Conservation (phyloP, 2,888 invertebrate genomes). For the Hypolimnas misippus region DNA sequence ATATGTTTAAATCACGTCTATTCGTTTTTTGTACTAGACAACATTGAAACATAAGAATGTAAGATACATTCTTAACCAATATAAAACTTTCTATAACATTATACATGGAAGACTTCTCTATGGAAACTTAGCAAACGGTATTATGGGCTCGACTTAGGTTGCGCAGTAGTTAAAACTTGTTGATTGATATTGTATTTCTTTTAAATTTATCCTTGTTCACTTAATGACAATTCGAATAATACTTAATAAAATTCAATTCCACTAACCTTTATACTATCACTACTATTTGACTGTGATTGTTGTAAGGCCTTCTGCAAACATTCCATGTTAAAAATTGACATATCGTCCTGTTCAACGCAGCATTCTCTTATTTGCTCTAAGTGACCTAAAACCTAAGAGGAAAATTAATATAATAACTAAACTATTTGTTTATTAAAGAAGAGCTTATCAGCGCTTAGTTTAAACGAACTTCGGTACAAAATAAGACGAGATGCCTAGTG, state of each 20-base stretch:
- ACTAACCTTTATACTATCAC: conserved; percentile 91
- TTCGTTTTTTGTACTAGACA: too few relatives aligned
- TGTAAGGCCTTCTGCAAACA: conserved; percentile 96
- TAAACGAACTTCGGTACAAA: too few relatives aligned
- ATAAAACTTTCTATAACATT: too few relatives aligned
- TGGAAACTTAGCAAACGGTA: too few relatives aligned
- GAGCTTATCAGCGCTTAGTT: not conserved
- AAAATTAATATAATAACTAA: conserved; percentile 27
- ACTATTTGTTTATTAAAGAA: not conserved
- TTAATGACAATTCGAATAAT: not conserved
- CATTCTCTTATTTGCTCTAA: conserved; percentile 94
- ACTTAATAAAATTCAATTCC: not conserved
- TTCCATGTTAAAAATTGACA: conserved; percentile 93
- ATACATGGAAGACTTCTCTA: too few relatives aligned
- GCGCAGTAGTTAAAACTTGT: too few relatives aligned
- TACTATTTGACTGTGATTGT: conserved; percentile 93
- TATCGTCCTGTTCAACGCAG: conserved; percentile 87
- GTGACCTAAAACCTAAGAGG: conserved; percentile 91
- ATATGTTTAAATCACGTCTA: too few relatives aligned
- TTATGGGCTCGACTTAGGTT: too few relatives aligned
- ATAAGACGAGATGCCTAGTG: too few relatives aligned
- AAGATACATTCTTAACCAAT: too few relatives aligned
- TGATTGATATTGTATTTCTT: too few relatives aligned
- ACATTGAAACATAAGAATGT: too few relatives aligned
- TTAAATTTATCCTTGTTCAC: not conserved